Conservation (phyloP, 2,888 invertebrate species). For the Cantharis lateralis region DNA sequence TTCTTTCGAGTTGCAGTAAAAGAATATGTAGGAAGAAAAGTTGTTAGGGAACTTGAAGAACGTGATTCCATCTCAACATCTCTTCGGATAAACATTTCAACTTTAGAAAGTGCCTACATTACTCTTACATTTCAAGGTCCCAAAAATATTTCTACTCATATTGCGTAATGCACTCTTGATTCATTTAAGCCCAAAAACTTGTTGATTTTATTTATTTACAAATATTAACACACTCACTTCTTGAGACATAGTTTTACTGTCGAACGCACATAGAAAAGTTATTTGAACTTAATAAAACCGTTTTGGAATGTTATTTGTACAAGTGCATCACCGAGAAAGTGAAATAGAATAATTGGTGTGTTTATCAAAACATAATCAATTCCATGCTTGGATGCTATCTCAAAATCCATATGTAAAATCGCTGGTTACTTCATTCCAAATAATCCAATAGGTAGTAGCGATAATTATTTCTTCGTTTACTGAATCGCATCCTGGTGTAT, state of each 20-base stretch:
- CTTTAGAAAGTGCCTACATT: not conserved
- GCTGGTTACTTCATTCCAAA: not conserved
- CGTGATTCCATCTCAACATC: not conserved
- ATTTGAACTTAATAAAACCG: not conserved
- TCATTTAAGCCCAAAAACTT: not conserved
- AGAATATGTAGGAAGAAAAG: conserved; percentile 14
- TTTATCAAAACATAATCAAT: not conserved
- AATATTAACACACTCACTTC: conserved; percentile 1
- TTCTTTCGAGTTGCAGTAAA: conserved; percentile 26
- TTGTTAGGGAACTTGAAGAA: not conserved
- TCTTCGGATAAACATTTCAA: not conserved
- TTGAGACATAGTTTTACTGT: not conserved
- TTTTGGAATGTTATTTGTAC: not conserved
- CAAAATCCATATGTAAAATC: not conserved
- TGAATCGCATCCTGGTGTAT: not conserved
- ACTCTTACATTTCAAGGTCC: not conserved
- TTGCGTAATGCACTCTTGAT: not conserved
- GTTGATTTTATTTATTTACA: conserved; percentile 1
- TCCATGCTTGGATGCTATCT: not conserved
- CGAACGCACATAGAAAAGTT: not conserved
- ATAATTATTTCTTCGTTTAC: not conserved
- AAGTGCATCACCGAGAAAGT: not conserved
- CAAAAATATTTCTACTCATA: not conserved
- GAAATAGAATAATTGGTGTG: not conserved
- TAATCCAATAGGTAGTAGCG: not conserved